Evolutionary conservation across 2,113 vertebrate genomes (phyloP).

Genomic region (Nyctibius bracteatus): DNA sequence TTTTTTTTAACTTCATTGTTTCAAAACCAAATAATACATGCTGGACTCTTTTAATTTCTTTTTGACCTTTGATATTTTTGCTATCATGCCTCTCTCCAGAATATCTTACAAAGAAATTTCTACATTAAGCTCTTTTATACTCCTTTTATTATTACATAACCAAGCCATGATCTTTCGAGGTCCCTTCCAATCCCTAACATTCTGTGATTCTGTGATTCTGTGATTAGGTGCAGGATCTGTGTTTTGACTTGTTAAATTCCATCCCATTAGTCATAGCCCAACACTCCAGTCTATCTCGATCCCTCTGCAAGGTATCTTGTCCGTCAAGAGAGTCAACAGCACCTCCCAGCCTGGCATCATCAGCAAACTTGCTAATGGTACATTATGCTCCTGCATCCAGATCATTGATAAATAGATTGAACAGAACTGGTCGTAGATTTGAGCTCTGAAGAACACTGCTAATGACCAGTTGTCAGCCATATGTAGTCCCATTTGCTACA

Average conservation of each 20-base stretch:
- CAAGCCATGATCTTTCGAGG: neutral
- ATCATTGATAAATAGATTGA: neutral
- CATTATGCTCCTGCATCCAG: neutral
- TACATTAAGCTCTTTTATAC: neutral
- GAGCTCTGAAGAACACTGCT: neutral
- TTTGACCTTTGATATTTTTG: neutral
- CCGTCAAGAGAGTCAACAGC: neutral
- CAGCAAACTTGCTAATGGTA: neutral
- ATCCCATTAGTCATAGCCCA: neutral
- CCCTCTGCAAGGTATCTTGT: neutral
- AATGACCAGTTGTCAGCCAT: rapidly evolving
- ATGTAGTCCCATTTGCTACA: neutral
- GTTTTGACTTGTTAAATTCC: neutral
- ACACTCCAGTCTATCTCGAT: neutral
- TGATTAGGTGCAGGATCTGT: neutral
- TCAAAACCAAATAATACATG: neutral
- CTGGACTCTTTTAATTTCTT: neutral
- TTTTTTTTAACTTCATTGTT: neutral
- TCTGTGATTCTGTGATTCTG: too few species aligned
- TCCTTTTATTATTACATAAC: neutral
- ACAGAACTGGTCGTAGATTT: neutral
- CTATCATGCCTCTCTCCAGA: neutral
- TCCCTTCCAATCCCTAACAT: too few species aligned
- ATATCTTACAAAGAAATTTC: neutral
- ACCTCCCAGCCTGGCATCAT: neutral